A percentile compares a stretch with the other conserved stretches of the same genome.
These are phyloP conservation scores for Drosophila ironensis DNA, from an alignment of 1,140 invertebrate species.

Conservation along the genomic window DNA sequence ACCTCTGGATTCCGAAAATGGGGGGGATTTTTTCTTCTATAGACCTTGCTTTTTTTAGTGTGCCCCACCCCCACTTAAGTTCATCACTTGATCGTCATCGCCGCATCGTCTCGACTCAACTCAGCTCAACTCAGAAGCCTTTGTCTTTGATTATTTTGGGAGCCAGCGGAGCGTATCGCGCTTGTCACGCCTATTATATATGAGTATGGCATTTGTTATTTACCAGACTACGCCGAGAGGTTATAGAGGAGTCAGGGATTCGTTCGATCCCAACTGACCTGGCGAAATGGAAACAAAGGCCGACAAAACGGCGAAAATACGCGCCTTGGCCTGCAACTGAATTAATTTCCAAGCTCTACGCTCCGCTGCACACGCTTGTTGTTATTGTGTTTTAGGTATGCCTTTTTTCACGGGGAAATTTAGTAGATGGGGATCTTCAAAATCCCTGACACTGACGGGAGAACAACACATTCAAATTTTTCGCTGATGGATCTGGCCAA, in stretches of 20 bases:
- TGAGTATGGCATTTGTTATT: conserved; percentile 1
- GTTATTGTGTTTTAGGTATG: neutral
- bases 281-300: conserved; percentile 70
- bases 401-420: too few species aligned
- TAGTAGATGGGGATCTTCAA: conserved; percentile 9
- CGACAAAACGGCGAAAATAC: conserved; percentile 67
- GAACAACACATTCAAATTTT: conserved; percentile 75
- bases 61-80: neutral
- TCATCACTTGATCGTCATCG: conserved; percentile 64
- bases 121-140: too few species aligned
- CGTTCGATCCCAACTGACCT: conserved; percentile 63
- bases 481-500: conserved; percentile 59
- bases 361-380: conserved; percentile 55
- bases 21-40: neutral
- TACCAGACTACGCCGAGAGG: conserved; percentile 40
- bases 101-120: conserved; percentile 19
- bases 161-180: conserved; percentile 73
- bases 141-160: conserved; percentile 80
- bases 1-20: too few species aligned
- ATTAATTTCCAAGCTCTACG: conserved; percentile 63
- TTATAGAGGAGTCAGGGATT: conserved; percentile 53
- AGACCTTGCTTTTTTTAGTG: neutral
- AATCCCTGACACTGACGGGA: conserved; percentile 61
- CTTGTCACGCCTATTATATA: conserved; percentile 78
- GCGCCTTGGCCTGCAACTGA: conserved; percentile 59